Base-by-base conservation (phyloP, 2,888 invertebrate genomes). In the Macrosiphum euphorbiae region DNA sequence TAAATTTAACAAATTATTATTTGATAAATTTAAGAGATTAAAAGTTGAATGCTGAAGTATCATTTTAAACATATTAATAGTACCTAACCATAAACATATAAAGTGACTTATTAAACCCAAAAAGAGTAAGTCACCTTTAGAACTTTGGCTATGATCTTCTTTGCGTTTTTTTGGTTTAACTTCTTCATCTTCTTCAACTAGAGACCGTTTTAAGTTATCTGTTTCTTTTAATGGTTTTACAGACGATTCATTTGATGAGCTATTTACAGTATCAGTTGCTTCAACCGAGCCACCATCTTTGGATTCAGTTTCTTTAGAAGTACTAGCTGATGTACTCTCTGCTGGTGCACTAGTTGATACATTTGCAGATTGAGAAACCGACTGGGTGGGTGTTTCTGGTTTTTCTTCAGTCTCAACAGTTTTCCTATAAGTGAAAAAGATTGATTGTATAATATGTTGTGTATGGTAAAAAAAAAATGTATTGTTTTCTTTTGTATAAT, bases 91-190 rank as follows among this genome's bases (percentile, higher is more conserved):
- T 52, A 41, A 1, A 52, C 50, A 88, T 78, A 78, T 7, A 20
- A 67, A 67, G 35, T 35, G 35, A 41, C 78, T 78, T 20, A 35
- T 35, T 67, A 78, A 78, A 41, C 1, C 20, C 2, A 20, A 78
- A 55, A 88, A 4, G 50, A 55, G 20, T 91, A 58, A 44, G n/a
- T 44, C 41, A 94, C 94, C 94, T 94, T 94, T 94, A 86, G 94
- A 85, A 86, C 41, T 94, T 94, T 90, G 93, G 61, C 47, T 85
- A 52, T 92, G 88, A 44, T 94, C 94, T 86, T 94, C 94, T 90
- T 94, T 94, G 5, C 94, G 90, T 61, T 94, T 94, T 90, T 94
- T 94, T 50, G 90, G 90, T 86, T 94, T 94, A 41, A 90, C 86
- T 90, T 94, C 94, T 90, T 94, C 94, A 2, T 90, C 94, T 86